Base-by-base conservation (phyloP, 2,797 vertebrate species). In the Nasua narica region DNA sequence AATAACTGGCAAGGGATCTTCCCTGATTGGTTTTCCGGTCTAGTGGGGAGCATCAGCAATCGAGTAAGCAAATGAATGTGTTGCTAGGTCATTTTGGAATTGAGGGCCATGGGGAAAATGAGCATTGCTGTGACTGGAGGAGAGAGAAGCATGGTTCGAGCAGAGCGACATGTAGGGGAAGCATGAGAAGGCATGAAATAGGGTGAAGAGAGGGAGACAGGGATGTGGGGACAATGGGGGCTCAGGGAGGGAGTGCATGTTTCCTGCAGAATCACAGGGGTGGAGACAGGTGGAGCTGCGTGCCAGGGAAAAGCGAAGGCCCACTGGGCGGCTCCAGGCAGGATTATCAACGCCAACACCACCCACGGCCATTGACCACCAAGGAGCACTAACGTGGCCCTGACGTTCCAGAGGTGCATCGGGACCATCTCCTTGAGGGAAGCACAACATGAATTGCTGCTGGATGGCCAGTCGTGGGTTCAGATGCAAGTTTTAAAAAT, bases 361-460 rank as follows among this genome's bases (percentile, higher is more conserved):
- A 27, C 7, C 29, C 15, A 50, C 0, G 3, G 15, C 29, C 40
- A 8, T 29, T 25, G 11, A 2, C 9, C 29, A 14, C 14, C 1
- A 14, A 48, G 37, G 13, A 25, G 67, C 12, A 54, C 54, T 25
- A 78, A 21, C 0, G 1, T 25, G 6, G 16, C 56, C 29, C 56
- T 72, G 37, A 27, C 21, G 0, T 43, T 9, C 1, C 46, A 18
- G 3, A 77, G 27, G 67, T 2, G 5, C 21, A 58, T 35, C 0
- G 2, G 52, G 37, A 37, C 27, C 11, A 15, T 15, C 32, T 87
- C 35, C 7, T 25, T 13, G 11, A 74, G 35, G 12, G 29, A 50
- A 35, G 25, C 0, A 13, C 27, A 35, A 3, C 4, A 43, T 0
- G 12, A 18, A 56, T 54, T 83, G 56, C 62, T 76, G 14, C 54